Percentiles rank a stretch among this genome's conserved stretches.
phyloP scores from a whole-genome alignment of 2,888 invertebrate species.

The Synergus itoensis region DNA sequence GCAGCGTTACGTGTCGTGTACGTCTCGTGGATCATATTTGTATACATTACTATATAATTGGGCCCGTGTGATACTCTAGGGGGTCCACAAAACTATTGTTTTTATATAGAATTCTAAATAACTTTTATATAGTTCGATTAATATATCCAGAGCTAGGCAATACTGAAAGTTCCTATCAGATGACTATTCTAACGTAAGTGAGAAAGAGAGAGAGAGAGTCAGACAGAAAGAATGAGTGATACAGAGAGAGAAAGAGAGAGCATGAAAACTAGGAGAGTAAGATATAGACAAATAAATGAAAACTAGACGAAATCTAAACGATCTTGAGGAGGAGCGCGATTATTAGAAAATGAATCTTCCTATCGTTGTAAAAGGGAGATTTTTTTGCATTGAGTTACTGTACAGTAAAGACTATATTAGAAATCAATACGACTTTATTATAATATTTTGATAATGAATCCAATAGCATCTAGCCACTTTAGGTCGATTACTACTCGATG shows the following conservation, averaged over 20 bases:
- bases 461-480: slow-evolving; percentile 65
- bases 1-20: slow-evolving; percentile 59
- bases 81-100: slow-evolving; percentile 68
- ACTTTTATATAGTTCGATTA: slow-evolving; percentile 66
- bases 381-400: slow-evolving; percentile 65
- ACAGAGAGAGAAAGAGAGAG: slow-evolving; percentile 50
- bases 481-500: slow-evolving; percentile 62
- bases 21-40: slow-evolving; percentile 56
- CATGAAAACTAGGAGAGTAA: slow-evolving; percentile 3
- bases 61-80: slow-evolving; percentile 76
- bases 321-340: slow-evolving; percentile 39
- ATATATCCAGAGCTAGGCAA: slow-evolving; percentile 78
- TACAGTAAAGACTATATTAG: slow-evolving; percentile 73
- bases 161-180: slow-evolving; percentile 78
- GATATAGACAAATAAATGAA: slow-evolving; percentile 12
- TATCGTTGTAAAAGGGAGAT: slow-evolving; percentile 57
- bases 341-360: slow-evolving; percentile 60
- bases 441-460: slow-evolving; percentile 68
- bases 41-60: slow-evolving; percentile 57
- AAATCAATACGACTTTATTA: slow-evolving; percentile 56
- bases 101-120: slow-evolving; percentile 60
- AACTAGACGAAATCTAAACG: slow-evolving; percentile 28
- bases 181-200: slow-evolving; percentile 74
- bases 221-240: slow-evolving; percentile 53
- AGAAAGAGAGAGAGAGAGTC: slow-evolving; percentile 55